phyloP scores from a whole-genome alignment of 1,140 invertebrate genomes.

The Papilio polyxenes region DNA sequence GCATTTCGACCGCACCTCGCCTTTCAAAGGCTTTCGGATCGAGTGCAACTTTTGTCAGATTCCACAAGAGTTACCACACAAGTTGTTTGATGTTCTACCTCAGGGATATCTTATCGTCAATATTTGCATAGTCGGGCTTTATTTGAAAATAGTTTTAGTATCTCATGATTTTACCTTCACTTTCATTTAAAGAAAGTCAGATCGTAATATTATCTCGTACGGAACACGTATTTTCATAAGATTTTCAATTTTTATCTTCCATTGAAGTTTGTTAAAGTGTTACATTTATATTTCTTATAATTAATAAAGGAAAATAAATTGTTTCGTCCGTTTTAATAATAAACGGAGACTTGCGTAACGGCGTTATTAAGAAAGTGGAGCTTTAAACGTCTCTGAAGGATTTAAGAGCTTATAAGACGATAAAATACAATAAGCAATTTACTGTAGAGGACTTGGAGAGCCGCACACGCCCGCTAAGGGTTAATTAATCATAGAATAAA shows the following conservation, averaged over 20 bases:
- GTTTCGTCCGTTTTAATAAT: conserved; percentile 2
- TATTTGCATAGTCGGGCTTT: conserved; percentile 1
- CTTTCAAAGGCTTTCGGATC: conserved; percentile 31
- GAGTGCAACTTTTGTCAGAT: conserved; percentile 31
- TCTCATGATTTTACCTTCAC: background rate
- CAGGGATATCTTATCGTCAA: background rate
- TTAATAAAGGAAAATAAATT: conserved; percentile 9
- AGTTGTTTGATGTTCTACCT: conserved; percentile 28
- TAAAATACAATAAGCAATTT: conserved; percentile 34
- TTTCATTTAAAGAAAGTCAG: background rate
- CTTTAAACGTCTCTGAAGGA: conserved; percentile 25
- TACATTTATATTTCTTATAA: background rate
- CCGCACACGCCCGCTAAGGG: conserved; percentile 2
- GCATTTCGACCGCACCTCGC: conserved; percentile 4
- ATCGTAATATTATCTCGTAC: background rate
- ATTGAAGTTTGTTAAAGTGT: background rate
- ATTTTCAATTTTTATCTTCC: background rate
- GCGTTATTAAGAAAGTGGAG: background rate
- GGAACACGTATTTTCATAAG: no score
- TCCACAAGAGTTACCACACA: conserved; percentile 15
- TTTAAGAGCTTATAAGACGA: conserved; percentile 10
- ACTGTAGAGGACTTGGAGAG: conserved; percentile 1
- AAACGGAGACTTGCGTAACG: conserved; percentile 8
- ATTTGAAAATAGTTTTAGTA: background rate
- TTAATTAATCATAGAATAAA: conserved; percentile 38